Conservation (phyloP, 35 echinoderm and acorn worm species). For the Heliocidaris tuberculata region DNA sequence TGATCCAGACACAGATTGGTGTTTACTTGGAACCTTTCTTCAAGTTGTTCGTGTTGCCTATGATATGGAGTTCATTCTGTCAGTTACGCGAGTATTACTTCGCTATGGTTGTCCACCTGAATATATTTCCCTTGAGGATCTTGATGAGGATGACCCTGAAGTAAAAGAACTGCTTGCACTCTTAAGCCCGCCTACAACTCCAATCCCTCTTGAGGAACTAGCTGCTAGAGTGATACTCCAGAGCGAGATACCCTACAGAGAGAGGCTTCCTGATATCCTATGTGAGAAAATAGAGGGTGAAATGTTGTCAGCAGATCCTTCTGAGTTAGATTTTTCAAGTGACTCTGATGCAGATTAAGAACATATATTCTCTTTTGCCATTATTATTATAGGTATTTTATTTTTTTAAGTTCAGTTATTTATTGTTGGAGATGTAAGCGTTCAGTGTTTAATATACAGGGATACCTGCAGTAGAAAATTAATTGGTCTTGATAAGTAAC, state of each 20-base stretch:
- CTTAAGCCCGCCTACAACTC: neutral
- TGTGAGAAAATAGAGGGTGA: constrained; percentile 15
- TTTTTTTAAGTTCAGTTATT: too few species aligned
- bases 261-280: neutral
- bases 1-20: neutral
- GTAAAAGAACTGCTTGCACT: neutral
- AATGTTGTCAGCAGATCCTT: neutral
- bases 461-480: too few species aligned
- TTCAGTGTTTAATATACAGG: too few species aligned
- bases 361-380: neutral
- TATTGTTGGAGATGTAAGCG: too few species aligned
- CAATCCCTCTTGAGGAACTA: neutral
- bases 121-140: neutral
- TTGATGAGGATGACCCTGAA: neutral
- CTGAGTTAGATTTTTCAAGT: neutral
- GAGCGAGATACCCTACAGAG: neutral
- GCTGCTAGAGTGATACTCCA: neutral
- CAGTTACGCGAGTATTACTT: neutral
- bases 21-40: neutral
- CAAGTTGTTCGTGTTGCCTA: neutral
- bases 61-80: neutral
- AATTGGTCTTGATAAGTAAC: too few species aligned
- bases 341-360: neutral
- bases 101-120: neutral
- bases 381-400: too few species aligned